Base-by-base conservation (phyloP, 1,140 invertebrate genomes). In the Drosophila athabasca region DNA sequence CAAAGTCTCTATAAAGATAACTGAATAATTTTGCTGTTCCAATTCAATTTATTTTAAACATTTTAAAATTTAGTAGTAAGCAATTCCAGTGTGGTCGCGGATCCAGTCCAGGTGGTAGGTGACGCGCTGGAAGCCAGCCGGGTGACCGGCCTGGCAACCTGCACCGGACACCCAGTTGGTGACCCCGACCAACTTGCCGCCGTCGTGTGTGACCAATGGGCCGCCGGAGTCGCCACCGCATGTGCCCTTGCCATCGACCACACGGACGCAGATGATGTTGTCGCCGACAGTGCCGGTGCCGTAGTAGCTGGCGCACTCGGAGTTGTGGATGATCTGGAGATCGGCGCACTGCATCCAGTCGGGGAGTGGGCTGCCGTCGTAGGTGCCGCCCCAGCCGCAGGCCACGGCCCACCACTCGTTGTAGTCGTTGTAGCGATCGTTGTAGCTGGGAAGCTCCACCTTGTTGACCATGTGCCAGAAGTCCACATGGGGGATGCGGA, bases 181-280 rank as follows among this genome's bases (percentile, higher is more conserved):
- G 19, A 94, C 84, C 35, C 93, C 93, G 15, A 94, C 88, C 22
- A 92, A 85, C 3, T 91, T 90, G 15, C 44, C 26, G 4, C 57
- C 62, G 55, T 93, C 92, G 3, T 76, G 62, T 35, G 92, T 92
- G 0, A 92, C 87, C 46, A 94, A 74, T 3, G 92, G 91, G 35
- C 93, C 93, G 54, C 93, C 93, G 59, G 92, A 93, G 88, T 94
- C 93, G 59, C 93, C 93, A 7, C 76, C 66, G 62, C 82, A 85
- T 1, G 79, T 82, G 3, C 71, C 74, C 51, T 26, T 70, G 35
- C 72, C 79, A n/a, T 58, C 26, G 2, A 39, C 29, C 0, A 65
- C 62, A 26, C 67, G 48, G 24, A 71, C 62, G 51, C 81, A 85
- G 49, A 85, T 69, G 46, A 60, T 76, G 39, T 59, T 58, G 64